Evolutionary conservation across 2,797 vertebrate species (phyloP).

Genomic region (Hoplostethus atlanticus): DNA sequence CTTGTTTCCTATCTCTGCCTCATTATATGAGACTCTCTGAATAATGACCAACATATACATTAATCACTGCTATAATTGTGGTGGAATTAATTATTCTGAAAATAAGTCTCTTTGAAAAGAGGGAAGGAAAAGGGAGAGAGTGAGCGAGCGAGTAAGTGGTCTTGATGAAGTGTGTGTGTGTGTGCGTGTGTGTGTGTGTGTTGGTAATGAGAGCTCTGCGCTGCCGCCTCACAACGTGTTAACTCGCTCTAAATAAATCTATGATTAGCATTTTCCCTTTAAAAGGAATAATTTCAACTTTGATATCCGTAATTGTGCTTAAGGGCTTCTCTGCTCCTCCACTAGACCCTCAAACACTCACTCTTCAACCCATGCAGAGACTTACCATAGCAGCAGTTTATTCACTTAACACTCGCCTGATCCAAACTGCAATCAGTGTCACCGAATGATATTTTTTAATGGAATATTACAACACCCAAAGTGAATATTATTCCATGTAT

Average conservation of each 20-base stretch:
- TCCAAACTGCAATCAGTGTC: conserved; percentile 38
- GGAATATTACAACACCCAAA: conserved; percentile 26
- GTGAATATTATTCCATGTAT: conserved; percentile 10
- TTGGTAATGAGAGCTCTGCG: conserved; percentile 63
- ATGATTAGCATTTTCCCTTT: conserved; percentile 77
- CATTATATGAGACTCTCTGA: conserved; percentile 59
- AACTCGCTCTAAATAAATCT: conserved; percentile 76
- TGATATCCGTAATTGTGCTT: conserved; percentile 79
- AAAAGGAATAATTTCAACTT: conserved; percentile 81
- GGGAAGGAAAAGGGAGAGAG: conserved; percentile 23
- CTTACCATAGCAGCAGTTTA: conserved; percentile 51
- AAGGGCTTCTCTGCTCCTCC: conserved; percentile 62
- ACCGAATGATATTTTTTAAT: conserved; percentile 11
- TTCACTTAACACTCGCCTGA: conserved; percentile 55
- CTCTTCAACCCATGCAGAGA: conserved; percentile 60
- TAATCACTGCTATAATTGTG: conserved; percentile 60
- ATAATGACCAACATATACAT: conserved; percentile 70
- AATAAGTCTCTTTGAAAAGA: conserved; percentile 64
- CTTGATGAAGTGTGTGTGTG: conserved; percentile 47
- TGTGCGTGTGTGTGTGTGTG: conserved; percentile 29
- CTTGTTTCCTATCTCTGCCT: conserved; percentile 55
- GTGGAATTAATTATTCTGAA: conserved; percentile 68
- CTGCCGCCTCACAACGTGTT: conserved; percentile 44
- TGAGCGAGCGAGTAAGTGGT: conserved; percentile 42
- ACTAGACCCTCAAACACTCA: conserved; percentile 52